Base-by-base conservation (phyloP, 2,797 vertebrate species). In the Urocyon cinereoargenteus region DNA sequence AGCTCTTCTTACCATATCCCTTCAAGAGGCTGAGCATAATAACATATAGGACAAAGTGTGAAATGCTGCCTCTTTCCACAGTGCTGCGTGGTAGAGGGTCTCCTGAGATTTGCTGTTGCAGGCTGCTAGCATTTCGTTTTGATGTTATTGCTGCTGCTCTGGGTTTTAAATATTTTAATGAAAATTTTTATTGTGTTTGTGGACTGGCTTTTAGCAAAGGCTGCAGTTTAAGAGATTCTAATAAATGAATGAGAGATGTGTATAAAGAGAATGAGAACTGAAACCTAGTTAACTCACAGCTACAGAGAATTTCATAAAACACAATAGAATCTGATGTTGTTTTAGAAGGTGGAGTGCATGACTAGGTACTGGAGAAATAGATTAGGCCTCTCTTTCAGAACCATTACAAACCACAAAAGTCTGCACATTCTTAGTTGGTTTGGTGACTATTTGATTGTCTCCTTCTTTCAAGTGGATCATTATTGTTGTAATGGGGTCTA, bases 81-180 rank as follows among this genome's bases (percentile, higher is more conserved):
- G 36, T 28, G 40, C 66, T 83, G 28, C 21, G 1, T 45, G 34
- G 73, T 88, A 61, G 90, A 94, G 68, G 49, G 59, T 53, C 97
- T 72, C 97, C 73, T 73, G 96, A 96, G 96, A 95, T 83, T 88
- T 94, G 82, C 59, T 83, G 10, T 77, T 96, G 86, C 21, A 87
- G 88, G 77, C 85, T 89, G 90, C 81, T 94, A 92, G 77, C 77
- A 28, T 95, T 97, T 96, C 1, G 34, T 95, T 96, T 93, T 61
- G 92, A 92, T 97, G 66, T 96, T 90, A 96, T 92, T 96, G 88
- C 88, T 96, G 78, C 92, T 94, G 88, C 96, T 94, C 91, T 97
- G 92, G 90, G 95, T 97, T 97, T 97, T 97, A 97, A 98, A 94
- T 98, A 97, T 98, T 98, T 97, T 98, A 98, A 98, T 97, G 91